phyloP scores from a whole-genome alignment of 2,797 vertebrate species.

The Trachurus trachurus region DNA sequence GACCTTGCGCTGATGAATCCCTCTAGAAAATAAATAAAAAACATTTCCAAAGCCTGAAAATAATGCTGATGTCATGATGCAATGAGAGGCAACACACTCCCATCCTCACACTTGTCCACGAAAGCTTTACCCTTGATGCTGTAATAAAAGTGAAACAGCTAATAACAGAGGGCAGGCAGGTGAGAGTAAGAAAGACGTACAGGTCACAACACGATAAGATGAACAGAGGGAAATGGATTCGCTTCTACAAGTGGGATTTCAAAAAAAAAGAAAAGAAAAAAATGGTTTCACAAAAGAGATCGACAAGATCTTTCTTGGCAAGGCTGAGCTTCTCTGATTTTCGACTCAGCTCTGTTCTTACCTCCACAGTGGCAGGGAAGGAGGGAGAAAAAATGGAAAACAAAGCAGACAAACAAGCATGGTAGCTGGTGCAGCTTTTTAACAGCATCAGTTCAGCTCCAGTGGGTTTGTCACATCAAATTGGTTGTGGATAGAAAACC shows the following conservation, averaged over 20 bases:
- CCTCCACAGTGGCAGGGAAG: slow-evolving; percentile 15
- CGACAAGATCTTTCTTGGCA: slow-evolving; percentile 23
- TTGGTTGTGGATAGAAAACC: slow-evolving; percentile 69
- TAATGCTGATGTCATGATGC: slow-evolving; percentile 55
- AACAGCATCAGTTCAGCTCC: slow-evolving; percentile 77
- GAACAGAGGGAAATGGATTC: slow-evolving; percentile 23
- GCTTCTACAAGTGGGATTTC: slow-evolving; percentile 36
- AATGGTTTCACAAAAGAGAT: slow-evolving; percentile 20
- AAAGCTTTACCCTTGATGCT: slow-evolving; percentile 36
- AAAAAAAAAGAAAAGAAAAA: slow-evolving; percentile 3
- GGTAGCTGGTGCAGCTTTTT: slow-evolving; percentile 64
- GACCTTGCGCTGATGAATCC: slow-evolving; percentile 20
- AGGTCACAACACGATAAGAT: neutral
- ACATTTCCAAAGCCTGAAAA: slow-evolving; percentile 37
- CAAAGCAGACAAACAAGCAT: slow-evolving; percentile 56
- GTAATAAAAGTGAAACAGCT: slow-evolving; percentile 37
- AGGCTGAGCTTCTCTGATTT: slow-evolving; percentile 25
- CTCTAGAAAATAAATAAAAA: slow-evolving; percentile 1
- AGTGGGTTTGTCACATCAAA: slow-evolving; percentile 75
- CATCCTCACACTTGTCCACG: slow-evolving; percentile 29
- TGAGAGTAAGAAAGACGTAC: neutral
- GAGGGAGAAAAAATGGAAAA: slow-evolving; percentile 9
- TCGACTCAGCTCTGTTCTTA: slow-evolving; percentile 40
- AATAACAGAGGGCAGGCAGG: slow-evolving; percentile 21
- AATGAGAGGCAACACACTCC: slow-evolving; percentile 53